Percentiles rank a stretch among this genome's conserved stretches.
phyloP scores from a whole-genome alignment of 1,140 invertebrate species.

The Sarcophaga peregrina region DNA sequence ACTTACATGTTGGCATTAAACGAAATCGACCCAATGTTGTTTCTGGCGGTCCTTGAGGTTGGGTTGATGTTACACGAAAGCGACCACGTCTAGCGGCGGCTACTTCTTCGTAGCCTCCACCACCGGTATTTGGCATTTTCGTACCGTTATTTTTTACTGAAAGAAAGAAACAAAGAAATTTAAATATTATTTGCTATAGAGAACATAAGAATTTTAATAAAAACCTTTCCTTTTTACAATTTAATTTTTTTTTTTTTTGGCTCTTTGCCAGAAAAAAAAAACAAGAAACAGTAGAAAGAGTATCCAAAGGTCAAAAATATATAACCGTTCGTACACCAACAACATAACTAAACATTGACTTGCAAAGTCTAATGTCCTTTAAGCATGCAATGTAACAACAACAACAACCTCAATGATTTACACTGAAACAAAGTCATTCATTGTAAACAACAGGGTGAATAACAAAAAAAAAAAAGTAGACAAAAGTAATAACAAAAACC shows the following conservation, averaged over 20 bases:
- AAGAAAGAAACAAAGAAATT: constrained; percentile 46
- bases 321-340: no score
- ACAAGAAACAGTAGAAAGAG: no score
- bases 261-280: not conserved
- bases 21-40: constrained; percentile 64
- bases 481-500: no score
- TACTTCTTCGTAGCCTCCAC: constrained; percentile 61
- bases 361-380: not conserved
- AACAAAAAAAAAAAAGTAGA: no score
- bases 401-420: not conserved
- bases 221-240: not conserved
- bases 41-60: constrained; percentile 60
- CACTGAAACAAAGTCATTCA: no score
- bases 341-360: no score
- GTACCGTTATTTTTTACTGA: constrained; percentile 40
- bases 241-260: not conserved
- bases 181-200: constrained; percentile 4
- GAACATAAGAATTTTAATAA: not conserved
- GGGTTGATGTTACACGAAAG: constrained; percentile 62
- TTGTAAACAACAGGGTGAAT: no score
- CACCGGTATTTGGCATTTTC: constrained; percentile 51
- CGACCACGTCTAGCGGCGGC: constrained; percentile 62
- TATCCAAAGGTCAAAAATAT: not conserved
- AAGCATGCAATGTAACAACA: constrained; percentile 2
- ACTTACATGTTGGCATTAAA: constrained; percentile 65